Percentiles rank a stretch among this genome's conserved stretches.
Conservation (phyloP, 2,797 vertebrate genomes). For the Notolabrus celidotus region DNA sequence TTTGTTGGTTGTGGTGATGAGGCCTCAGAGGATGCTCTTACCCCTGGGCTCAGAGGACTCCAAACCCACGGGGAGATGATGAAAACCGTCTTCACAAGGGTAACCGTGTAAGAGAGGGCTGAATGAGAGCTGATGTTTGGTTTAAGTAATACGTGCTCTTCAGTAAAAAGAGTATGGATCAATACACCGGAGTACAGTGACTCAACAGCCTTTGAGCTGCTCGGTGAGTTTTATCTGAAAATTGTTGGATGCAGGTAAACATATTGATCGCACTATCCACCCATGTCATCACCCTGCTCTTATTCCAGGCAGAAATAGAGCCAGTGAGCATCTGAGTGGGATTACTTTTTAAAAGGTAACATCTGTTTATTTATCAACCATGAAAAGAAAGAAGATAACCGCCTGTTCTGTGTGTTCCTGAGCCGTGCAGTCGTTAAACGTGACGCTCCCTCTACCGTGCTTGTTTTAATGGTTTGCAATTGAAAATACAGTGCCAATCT, state of each 20-base stretch:
- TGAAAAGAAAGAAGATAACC: conserved; percentile 15
- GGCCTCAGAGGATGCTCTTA: conserved; percentile 56
- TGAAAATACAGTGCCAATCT: conserved; percentile 8
- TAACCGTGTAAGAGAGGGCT: conserved; percentile 9
- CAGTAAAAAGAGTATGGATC: conserved; percentile 42
- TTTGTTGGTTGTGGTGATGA: conserved; percentile 69
- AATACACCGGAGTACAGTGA: conserved; percentile 40
- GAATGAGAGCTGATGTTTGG: conserved; percentile 15
- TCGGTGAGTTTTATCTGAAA: conserved; percentile 52
- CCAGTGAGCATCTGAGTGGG: background rate
- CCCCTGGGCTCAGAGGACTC: conserved; percentile 44
- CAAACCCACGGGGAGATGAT: conserved; percentile 55
- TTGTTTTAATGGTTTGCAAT: conserved; percentile 20
- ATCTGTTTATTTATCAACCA: conserved; percentile 35
- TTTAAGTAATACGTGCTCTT: conserved; percentile 32
- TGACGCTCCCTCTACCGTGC: background rate
- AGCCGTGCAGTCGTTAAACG: conserved; percentile 18
- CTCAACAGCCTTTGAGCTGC: conserved; percentile 42
- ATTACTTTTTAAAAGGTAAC: conserved; percentile 6
- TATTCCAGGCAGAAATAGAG: conserved; percentile 13
- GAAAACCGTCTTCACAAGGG: conserved; percentile 48
- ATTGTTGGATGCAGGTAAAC: conserved; percentile 38
- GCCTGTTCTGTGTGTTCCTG: background rate
- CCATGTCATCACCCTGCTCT: conserved; percentile 27
- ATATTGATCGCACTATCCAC: conserved; percentile 45